Evolutionary conservation across 1,140 invertebrate genomes (phyloP).

Genomic region (Drosophila nebulosa): DNA sequence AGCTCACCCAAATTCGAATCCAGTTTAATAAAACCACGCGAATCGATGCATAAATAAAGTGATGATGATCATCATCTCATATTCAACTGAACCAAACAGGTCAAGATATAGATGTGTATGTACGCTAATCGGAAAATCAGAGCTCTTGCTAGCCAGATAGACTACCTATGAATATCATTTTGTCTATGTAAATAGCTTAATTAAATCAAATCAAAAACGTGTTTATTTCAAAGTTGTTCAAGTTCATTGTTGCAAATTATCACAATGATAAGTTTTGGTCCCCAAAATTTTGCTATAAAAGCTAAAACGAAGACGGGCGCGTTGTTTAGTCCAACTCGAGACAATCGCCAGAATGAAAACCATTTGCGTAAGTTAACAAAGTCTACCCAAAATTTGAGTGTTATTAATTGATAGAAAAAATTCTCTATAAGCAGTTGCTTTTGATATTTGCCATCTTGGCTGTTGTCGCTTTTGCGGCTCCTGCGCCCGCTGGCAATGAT

Average conservation of each 20-base stretch:
- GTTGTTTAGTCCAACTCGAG: slow-evolving; percentile 38
- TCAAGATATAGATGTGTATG: not conserved
- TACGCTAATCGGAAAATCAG: not conserved
- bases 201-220: slow-evolving; percentile 40
- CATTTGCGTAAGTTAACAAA: slow-evolving; percentile 36
- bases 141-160: not conserved
- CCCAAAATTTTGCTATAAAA: slow-evolving; percentile 47
- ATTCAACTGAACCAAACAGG: slow-evolving; percentile 2
- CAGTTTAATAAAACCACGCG: slow-evolving; percentile 11
- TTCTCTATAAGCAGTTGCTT: slow-evolving; percentile 32
- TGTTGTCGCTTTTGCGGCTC: slow-evolving; percentile 2
- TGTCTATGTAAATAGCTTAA: slow-evolving; percentile 13
- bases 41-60: slow-evolving; percentile 22
- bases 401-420: not conserved
- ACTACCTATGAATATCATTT: not conserved
- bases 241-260: slow-evolving; percentile 70
- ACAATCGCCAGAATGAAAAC: slow-evolving; percentile 49
- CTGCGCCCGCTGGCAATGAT: slow-evolving; percentile 37
- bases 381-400: not conserved
- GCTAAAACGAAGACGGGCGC: not conserved
- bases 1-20: slow-evolving; percentile 7
- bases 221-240: slow-evolving; percentile 58
- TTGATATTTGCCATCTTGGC: slow-evolving; percentile 44
- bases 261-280: slow-evolving; percentile 30
- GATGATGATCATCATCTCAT: slow-evolving; percentile 3